phyloP scores from a whole-genome alignment of 2,113 vertebrate species.

The Anolis sagrei region DNA sequence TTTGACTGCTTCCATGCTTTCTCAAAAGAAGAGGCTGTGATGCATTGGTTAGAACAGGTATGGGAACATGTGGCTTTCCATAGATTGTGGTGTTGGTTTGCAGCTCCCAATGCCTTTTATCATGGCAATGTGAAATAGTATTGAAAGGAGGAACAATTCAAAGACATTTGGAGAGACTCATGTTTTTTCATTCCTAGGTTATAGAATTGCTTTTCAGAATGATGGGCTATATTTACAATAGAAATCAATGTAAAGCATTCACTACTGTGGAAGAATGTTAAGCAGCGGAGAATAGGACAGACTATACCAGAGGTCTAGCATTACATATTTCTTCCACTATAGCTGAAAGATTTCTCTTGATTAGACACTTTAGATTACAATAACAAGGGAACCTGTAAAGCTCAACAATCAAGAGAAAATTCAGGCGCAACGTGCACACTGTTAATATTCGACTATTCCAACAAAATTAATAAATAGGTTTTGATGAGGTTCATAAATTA shows the following conservation, averaged over 20 bases:
- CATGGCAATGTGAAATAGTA: not conserved
- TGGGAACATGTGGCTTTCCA: not conserved
- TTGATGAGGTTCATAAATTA: not conserved
- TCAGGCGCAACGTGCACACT: not conserved
- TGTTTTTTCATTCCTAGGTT: not conserved
- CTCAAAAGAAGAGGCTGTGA: rapidly evolving
- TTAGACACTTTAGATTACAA: not conserved
- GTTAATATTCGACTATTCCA: too few species aligned
- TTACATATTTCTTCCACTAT: not conserved
- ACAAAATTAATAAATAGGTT: too few species aligned
- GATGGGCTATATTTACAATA: not conserved
- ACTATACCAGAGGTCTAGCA: not conserved
- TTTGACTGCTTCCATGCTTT: conserved; percentile 1
- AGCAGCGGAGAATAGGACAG: not conserved
- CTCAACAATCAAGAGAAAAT: not conserved
- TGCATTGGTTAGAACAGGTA: not conserved
- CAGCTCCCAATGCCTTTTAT: not conserved
- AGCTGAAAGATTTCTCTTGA: not conserved
- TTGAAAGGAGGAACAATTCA: not conserved
- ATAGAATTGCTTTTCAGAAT: not conserved
- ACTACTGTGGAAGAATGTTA: not conserved
- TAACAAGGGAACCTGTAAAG: not conserved
- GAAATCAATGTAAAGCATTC: not conserved
- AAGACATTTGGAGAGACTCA: not conserved
- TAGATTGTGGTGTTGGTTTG: not conserved